These are phyloP conservation scores for Pseudeuparius sepicola DNA, from an alignment of 2,888 invertebrate genomes.

Conservation along the genomic window DNA sequence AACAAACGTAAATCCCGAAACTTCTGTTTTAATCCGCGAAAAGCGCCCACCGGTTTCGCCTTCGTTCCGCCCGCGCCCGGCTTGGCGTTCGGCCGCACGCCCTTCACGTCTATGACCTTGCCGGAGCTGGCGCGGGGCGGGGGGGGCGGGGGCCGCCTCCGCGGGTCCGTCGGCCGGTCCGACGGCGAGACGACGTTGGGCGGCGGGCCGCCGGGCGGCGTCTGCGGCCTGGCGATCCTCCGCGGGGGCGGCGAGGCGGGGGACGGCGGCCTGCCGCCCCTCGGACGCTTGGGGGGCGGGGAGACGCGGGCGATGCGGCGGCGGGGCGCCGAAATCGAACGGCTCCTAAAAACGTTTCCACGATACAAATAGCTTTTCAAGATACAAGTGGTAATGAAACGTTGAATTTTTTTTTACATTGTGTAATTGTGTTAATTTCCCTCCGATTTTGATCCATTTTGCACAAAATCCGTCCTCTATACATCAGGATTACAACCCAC, in stretches of 20 bases:
- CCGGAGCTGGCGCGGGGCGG: constrained; percentile 46
- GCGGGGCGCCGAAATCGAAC: constrained; percentile 49
- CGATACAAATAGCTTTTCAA: too few relatives aligned
- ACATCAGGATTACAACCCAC: too few relatives aligned
- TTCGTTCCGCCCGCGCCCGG: constrained; percentile 36
- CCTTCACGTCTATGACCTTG: constrained; percentile 37
- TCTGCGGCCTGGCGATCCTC: constrained; percentile 42
- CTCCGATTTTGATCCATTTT: too few relatives aligned
- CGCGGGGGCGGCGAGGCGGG: constrained; percentile 44
- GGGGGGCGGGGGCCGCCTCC: constrained; percentile 46
- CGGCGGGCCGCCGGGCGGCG: constrained; percentile 38
- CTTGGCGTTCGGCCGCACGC: constrained; percentile 46
- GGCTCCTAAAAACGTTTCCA: too few relatives aligned
- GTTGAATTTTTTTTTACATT: too few relatives aligned
- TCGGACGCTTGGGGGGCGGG: constrained; percentile 42
- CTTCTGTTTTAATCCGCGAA: too few relatives aligned
- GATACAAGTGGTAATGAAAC: too few relatives aligned
- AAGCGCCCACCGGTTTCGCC: too few relatives aligned
- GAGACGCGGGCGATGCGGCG: constrained; percentile 34
- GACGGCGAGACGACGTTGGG: constrained; percentile 22
- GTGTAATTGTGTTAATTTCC: too few relatives aligned
- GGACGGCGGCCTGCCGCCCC: constrained; percentile 42
- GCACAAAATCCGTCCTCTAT: too few relatives aligned
- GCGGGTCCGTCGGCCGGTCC: constrained; percentile 40
- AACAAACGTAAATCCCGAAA: too few relatives aligned